These are phyloP conservation scores for Leptopilina boulardi DNA, from an alignment of 1,140 invertebrate species.

Conservation along the genomic window DNA sequence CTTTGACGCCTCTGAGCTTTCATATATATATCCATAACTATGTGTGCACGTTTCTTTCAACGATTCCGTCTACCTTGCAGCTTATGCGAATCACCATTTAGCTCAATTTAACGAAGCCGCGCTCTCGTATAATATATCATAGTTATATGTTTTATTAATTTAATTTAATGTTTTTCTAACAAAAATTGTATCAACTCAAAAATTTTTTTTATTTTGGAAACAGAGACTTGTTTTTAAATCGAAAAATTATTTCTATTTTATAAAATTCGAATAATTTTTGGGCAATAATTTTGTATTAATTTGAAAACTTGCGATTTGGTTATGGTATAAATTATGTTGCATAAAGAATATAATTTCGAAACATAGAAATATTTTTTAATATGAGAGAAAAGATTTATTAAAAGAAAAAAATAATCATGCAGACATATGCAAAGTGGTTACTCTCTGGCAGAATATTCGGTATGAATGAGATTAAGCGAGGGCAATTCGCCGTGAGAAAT, in stretches of 20 bases:
- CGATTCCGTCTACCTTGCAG: constrained; percentile 17
- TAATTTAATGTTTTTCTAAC: too few relatives aligned
- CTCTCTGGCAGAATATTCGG: constrained; percentile 34
- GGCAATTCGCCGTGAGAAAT: constrained; percentile 39
- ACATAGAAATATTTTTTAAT: background rate
- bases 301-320: too few relatives aligned
- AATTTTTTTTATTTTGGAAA: too few relatives aligned
- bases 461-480: constrained; percentile 39
- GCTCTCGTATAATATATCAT: too few relatives aligned
- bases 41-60: constrained; percentile 48
- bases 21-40: constrained; percentile 38
- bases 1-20: constrained; percentile 46
- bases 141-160: too few relatives aligned
- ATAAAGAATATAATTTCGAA: background rate
- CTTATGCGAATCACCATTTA: background rate
- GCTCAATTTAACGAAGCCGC: background rate
- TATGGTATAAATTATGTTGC: too few relatives aligned
- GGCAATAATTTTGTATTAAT: too few relatives aligned
- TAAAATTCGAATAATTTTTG: too few relatives aligned
- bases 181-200: too few relatives aligned
- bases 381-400: background rate
- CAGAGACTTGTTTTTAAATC: too few relatives aligned
- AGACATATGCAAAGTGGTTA: constrained; percentile 35
- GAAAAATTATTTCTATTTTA: too few relatives aligned
- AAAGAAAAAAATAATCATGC: constrained; percentile 40